Evolutionary conservation across 2,113 vertebrate species (phyloP).

Genomic region (Tragelaphus imberbis): DNA sequence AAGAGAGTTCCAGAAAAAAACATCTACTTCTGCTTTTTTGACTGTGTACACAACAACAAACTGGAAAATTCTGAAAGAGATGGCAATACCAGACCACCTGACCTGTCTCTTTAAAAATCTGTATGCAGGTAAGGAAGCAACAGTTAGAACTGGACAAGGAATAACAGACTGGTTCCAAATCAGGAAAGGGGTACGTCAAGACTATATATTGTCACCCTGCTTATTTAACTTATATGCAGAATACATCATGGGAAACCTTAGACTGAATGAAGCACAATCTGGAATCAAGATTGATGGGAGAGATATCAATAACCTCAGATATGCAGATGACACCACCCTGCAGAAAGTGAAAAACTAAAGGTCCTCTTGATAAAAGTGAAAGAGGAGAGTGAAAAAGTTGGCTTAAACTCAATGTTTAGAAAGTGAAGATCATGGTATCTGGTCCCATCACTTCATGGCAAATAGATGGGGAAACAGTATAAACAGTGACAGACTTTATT

Average conservation of each 20-base stretch:
- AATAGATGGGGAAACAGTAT: too few relatives aligned
- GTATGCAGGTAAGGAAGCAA: background rate
- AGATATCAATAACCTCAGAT: background rate
- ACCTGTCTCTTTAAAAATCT: background rate
- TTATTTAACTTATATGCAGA: background rate
- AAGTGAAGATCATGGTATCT: background rate
- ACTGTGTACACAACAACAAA: background rate
- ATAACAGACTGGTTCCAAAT: background rate
- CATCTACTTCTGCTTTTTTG: background rate
- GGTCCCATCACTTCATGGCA: background rate
- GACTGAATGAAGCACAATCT: background rate
- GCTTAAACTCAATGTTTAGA: background rate
- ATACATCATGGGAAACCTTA: background rate
- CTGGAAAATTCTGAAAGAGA: background rate
- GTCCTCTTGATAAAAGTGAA: background rate
- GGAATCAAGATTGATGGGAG: background rate
- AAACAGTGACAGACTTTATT: background rate
- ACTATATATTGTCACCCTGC: background rate
- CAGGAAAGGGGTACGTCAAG: rapidly evolving
- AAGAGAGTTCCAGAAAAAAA: background rate
- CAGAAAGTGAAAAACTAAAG: background rate
- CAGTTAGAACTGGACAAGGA: background rate
- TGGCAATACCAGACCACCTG: background rate
- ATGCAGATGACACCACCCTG: background rate
- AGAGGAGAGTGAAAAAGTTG: background rate